Conservation (phyloP, 2,888 invertebrate species). For the Tetranychus truncatus region DNA sequence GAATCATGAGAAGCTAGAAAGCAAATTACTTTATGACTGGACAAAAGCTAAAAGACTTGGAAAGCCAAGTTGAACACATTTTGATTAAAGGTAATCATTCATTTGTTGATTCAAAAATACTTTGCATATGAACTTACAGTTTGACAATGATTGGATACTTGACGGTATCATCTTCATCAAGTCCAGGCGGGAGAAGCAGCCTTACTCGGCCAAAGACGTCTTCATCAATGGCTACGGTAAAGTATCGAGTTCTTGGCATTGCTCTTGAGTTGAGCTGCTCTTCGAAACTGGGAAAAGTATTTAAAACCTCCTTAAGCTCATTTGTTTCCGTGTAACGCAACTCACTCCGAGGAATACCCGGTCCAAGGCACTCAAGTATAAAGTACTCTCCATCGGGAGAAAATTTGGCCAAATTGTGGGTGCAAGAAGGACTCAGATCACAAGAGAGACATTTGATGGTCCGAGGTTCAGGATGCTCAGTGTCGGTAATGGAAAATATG, state of each 20-base stretch:
- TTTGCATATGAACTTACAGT: constrained; percentile 45
- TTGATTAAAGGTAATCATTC: not conserved
- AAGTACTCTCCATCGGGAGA: constrained; percentile 54
- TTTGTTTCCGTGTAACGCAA: constrained; percentile 45
- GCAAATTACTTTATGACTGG: too few relatives aligned
- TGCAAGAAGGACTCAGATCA: constrained; percentile 43
- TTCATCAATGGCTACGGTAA: constrained; percentile 69
- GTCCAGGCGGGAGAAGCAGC: constrained; percentile 63
- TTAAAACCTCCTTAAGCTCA: constrained; percentile 39
- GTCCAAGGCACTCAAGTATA: constrained; percentile 74
- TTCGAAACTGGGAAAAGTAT: constrained; percentile 61
- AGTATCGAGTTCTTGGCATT: constrained; percentile 65
- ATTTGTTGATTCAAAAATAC: not conserved
- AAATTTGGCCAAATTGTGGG: constrained; percentile 30
- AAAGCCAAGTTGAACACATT: too few relatives aligned
- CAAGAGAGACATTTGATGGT: constrained; percentile 66
- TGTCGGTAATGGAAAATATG: constrained; percentile 57
- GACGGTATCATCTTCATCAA: constrained; percentile 68
- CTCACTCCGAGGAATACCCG: constrained; percentile 59
- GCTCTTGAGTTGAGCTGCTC: constrained; percentile 51
- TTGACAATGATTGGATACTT: constrained; percentile 73
- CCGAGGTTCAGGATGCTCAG: constrained; percentile 49
- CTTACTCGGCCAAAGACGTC: constrained; percentile 45
- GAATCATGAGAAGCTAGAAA: too few relatives aligned
- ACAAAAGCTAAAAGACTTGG: too few relatives aligned